A percentile compares a stretch with the other conserved stretches of the same genome.
Evolutionary conservation across 30 jellyfish, hydroid and myxozoan genomes (phyloP).

Genomic region (Chironex yamaguchii): DNA sequence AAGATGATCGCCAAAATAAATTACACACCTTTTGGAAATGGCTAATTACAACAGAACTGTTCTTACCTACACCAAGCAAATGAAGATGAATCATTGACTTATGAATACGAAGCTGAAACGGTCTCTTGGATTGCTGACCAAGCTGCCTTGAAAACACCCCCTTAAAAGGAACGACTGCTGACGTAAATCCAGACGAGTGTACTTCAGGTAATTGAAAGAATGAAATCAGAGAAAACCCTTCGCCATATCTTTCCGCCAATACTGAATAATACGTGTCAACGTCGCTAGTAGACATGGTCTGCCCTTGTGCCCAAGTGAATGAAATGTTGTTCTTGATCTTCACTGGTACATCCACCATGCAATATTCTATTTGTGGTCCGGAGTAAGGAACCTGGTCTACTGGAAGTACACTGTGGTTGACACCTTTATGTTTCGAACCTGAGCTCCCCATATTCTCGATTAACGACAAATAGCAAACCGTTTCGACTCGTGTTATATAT

Average conservation of each 20-base stretch:
- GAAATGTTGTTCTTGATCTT: not conserved
- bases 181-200: conserved; percentile 9
- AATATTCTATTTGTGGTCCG: conserved; percentile 52
- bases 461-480: no score
- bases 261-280: conserved; percentile 35
- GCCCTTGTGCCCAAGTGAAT: conserved; percentile 39
- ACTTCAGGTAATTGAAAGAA: conserved; percentile 58
- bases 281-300: conserved; percentile 39
- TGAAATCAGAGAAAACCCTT: conserved; percentile 18
- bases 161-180: conserved; percentile 13
- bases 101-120: conserved; percentile 49
- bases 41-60: no score
- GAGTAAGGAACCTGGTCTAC: conserved; percentile 58
- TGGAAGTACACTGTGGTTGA: conserved; percentile 48
- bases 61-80: conserved; percentile 41
- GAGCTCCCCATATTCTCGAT: no score
- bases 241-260: conserved; percentile 52
- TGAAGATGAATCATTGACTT: conserved; percentile 43
- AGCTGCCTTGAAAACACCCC: not conserved
- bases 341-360: conserved; percentile 15
- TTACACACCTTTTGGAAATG: no score
- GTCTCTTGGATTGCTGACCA: not conserved
- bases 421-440: no score
- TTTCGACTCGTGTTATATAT: no score
- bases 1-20: no score